Conservation (phyloP, 1,140 invertebrate genomes). For the Parapsyche elsis region DNA sequence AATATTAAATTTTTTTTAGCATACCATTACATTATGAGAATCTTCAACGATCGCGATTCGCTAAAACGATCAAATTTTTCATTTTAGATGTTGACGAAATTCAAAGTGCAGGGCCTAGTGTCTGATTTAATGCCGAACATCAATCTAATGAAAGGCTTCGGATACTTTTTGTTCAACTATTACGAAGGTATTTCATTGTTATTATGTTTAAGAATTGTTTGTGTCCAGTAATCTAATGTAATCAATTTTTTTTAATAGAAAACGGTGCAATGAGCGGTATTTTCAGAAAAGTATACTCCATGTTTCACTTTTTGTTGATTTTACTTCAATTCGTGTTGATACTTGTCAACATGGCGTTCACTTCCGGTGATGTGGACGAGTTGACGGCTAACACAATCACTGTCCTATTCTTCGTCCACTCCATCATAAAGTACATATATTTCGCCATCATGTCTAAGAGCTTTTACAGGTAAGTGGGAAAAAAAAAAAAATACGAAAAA, state of each 20-base stretch:
- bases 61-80: too few relatives aligned
- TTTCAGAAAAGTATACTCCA: conserved; percentile 71
- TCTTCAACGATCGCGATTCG: background rate
- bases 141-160: conserved; percentile 77
- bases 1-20: background rate
- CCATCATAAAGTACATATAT: conserved; percentile 78
- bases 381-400: conserved; percentile 85
- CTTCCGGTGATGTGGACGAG: conserved; percentile 82
- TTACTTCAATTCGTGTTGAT: conserved; percentile 74
- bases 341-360: conserved; percentile 74
- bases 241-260: conserved; percentile 57
- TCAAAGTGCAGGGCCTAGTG: conserved; percentile 74
- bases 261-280: conserved; percentile 67
- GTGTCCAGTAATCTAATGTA: background rate
- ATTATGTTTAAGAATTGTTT: background rate
- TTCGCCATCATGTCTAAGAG: conserved; percentile 78
- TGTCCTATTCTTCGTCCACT: conserved; percentile 81
- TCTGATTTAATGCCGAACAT: conserved; percentile 86
- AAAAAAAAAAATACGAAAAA: too few relatives aligned
- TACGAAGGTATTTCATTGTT: conserved; percentile 67
- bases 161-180: conserved; percentile 84
- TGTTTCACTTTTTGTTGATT: conserved; percentile 72
- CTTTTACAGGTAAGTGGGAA: conserved; percentile 75
- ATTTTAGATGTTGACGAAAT: conserved; percentile 65
- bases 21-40: background rate